Evolutionary conservation across 2,888 invertebrate species (phyloP).

Genomic region (Quadroppia sp.): DNA sequence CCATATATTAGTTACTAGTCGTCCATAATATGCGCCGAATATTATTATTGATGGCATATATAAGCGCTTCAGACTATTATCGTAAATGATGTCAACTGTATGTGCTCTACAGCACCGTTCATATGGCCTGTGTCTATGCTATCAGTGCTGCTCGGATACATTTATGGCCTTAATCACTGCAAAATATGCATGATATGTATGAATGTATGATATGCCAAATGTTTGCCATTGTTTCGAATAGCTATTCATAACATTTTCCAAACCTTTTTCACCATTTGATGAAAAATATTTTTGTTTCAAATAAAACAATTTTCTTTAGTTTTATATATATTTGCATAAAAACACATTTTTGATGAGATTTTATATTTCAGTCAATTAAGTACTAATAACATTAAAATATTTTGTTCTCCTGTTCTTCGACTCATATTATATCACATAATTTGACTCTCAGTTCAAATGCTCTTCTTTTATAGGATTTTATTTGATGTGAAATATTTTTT

Average conservation of each 20-base stretch:
- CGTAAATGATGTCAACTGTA: conserved; percentile 7
- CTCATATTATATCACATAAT: not conserved
- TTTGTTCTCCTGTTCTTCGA: not conserved
- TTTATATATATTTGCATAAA: conserved; percentile 12
- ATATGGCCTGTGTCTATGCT: not conserved
- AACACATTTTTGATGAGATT: not conserved
- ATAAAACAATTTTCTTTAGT: conserved; percentile 1
- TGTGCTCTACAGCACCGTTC: not conserved
- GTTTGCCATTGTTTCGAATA: conserved; percentile 29
- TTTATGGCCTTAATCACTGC: conserved; percentile 30
- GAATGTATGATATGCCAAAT: conserved; percentile 33
- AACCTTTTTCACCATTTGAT: conserved; percentile 8
- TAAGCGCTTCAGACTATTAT: conserved; percentile 18
- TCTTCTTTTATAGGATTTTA: not conserved
- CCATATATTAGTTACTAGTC: conserved; percentile 22
- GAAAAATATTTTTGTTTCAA: conserved; percentile 19
- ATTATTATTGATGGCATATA: conserved; percentile 37
- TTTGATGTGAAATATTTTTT: not conserved
- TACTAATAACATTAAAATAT: not conserved
- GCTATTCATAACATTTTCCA: conserved; percentile 23
- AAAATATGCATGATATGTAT: conserved; percentile 36
- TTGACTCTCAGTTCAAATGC: not conserved
- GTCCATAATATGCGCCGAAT: conserved; percentile 15
- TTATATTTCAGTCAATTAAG: conserved; percentile 16
- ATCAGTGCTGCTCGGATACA: conserved; percentile 30